Base-by-base conservation (phyloP, 23 tunicate species). In the Styela clava region DNA sequence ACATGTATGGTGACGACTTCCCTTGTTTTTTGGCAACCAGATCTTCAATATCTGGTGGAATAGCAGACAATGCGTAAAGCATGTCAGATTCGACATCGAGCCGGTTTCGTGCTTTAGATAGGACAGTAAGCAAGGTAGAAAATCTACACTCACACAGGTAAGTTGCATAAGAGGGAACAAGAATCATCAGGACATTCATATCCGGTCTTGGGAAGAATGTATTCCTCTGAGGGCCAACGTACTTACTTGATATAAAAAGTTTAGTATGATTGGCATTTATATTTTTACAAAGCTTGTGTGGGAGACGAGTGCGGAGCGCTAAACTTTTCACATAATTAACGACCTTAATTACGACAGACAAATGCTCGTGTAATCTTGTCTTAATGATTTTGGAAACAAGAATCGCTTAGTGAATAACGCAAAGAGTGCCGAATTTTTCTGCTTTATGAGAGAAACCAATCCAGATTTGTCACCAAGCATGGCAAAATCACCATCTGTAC, bases 301-400 rank as follows among this genome's bases (percentile, higher is more conserved):
- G 74, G 36, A 74, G 34, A 74, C 52, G 82, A 51, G 69, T 74
- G 74, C 68, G 36, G 82, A 9, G 86, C 69, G 12, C 56, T 35
- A 64, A 74, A 74, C 86, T 83, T 83, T 74, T 82, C 81, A 74
- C 69, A 74, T 36, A 73, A 83, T 83, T 74, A 36, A 73, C 86
- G 36, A 74, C 86, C 44, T 74, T 74, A 74, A 74, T 82, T 82
- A 82, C 85, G 64, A 82, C 85, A 82, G 82, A 82, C 85, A n/a
- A n/a, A n/a, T n/a, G n/a, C n/a, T n/a, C n/a, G n/a, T n/a, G n/a
- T n/a, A n/a, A n/a, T n/a, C n/a, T 73, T 31, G 74, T 83, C 26
- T 34, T 35, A 83, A 83, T 74, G 82, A 24, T 74, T 83, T 74
- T 83, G 28, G 69, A 83, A 74, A 83, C 86, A 24, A 83, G 68